These are phyloP conservation scores for Paraplagusia blochii DNA, from an alignment of 2,113 vertebrate species.

Conservation along the genomic window DNA sequence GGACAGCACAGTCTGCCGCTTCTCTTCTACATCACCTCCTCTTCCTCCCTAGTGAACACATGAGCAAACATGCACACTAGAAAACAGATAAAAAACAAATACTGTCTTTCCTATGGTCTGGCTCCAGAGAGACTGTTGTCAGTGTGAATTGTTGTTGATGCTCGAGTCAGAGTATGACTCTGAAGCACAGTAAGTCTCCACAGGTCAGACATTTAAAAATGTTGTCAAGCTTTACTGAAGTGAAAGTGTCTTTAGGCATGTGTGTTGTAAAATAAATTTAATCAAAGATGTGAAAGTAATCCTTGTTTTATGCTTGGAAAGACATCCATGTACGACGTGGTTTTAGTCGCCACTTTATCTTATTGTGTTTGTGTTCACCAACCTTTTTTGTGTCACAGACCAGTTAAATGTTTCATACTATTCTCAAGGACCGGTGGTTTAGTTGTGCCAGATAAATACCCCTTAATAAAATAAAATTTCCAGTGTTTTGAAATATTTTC, in stretches of 20 bases:
- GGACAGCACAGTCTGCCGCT: slow-evolving; percentile 37
- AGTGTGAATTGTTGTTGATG: slow-evolving; percentile 25
- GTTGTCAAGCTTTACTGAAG: slow-evolving; percentile 8
- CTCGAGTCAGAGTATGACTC: too few species aligned
- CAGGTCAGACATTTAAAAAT: slow-evolving; percentile 13
- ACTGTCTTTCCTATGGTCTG: slow-evolving; percentile 31
- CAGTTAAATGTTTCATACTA: too few species aligned
- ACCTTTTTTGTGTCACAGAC: too few species aligned
- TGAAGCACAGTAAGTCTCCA: slow-evolving; percentile 14
- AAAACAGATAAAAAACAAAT: slow-evolving; percentile 66
- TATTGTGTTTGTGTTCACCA: too few species aligned
- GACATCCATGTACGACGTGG: background rate
- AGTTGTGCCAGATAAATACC: too few species aligned
- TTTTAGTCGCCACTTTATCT: background rate
- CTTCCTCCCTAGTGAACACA: slow-evolving; percentile 35
- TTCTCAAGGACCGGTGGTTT: too few species aligned
- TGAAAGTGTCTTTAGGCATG: background rate
- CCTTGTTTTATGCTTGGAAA: slow-evolving; percentile 2
- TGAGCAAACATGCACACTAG: slow-evolving; percentile 38
- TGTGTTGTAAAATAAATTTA: background rate
- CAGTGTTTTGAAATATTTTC: too few species aligned
- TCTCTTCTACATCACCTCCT: slow-evolving; percentile 17
- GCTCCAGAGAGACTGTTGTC: slow-evolving; percentile 31
- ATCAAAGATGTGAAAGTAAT: slow-evolving; percentile 4
- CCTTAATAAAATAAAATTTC: too few species aligned